Evolutionary conservation across 2,888 invertebrate species (phyloP).

Genomic region (Hemaris fuciformis): DNA sequence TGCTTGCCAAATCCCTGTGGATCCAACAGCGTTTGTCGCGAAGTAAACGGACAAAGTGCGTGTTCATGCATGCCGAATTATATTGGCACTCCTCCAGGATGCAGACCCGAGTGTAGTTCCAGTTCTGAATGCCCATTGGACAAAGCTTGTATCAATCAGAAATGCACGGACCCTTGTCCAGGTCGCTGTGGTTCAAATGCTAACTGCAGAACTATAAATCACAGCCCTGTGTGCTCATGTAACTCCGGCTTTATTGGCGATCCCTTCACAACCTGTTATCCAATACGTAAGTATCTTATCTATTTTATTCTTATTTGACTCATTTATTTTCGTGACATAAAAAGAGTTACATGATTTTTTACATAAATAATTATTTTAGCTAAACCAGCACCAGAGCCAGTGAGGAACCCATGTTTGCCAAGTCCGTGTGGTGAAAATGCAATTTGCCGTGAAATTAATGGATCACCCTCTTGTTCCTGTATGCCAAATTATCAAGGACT

Average conservation of each 20-base stretch:
- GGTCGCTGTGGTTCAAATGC: slow-evolving; percentile 86
- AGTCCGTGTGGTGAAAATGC: slow-evolving; percentile 86
- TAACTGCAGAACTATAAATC: slow-evolving; percentile 88
- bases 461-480: slow-evolving; percentile 85
- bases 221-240: slow-evolving; percentile 90
- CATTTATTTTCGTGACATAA: not conserved
- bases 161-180: slow-evolving; percentile 89
- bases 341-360: too few species aligned
- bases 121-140: slow-evolving; percentile 88
- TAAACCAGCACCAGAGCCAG: slow-evolving; percentile 51
- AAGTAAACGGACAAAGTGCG: slow-evolving; percentile 85
- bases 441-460: slow-evolving; percentile 82
- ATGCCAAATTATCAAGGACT: slow-evolving; percentile 84
- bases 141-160: slow-evolving; percentile 88
- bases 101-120: slow-evolving; percentile 89
- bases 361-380: slow-evolving; percentile 40
- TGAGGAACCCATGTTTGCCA: slow-evolving; percentile 84
- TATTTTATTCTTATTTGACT: not conserved
- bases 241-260: slow-evolving; percentile 83
- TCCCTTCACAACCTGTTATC: slow-evolving; percentile 85
- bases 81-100: slow-evolving; percentile 87
- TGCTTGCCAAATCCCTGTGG: slow-evolving; percentile 89
- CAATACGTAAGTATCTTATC: slow-evolving; percentile 63
- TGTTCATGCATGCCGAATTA: slow-evolving; percentile 89
- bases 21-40: slow-evolving; percentile 87